These are phyloP conservation scores for Cyanistes caeruleus DNA, from an alignment of 2,113 vertebrate species.

Conservation along the genomic window DNA sequence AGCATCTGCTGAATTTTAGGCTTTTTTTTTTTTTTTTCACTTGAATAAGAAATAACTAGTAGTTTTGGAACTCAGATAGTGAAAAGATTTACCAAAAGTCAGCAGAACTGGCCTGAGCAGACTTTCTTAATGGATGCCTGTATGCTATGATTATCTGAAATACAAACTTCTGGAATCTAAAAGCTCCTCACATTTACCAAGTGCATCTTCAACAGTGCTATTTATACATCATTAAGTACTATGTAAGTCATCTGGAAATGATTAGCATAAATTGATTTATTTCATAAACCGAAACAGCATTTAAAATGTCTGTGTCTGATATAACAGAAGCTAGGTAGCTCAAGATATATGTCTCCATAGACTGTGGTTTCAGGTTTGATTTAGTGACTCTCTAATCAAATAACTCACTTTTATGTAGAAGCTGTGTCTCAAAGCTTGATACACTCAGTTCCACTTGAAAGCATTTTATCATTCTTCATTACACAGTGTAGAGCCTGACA, in stretches of 20 bases:
- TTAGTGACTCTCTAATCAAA: not conserved
- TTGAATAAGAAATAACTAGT: not conserved
- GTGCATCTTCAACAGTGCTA: not conserved
- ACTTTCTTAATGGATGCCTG: not conserved
- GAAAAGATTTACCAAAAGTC: not conserved
- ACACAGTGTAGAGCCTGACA: not conserved
- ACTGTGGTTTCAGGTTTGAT: not conserved
- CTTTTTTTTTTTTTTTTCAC: not conserved
- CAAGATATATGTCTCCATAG: not conserved
- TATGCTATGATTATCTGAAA: not conserved
- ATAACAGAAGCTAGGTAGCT: not conserved
- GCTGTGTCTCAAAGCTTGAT: not conserved
- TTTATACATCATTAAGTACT: not conserved
- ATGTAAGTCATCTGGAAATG: not conserved
- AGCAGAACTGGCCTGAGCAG: fast-evolving
- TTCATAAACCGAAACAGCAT: not conserved
- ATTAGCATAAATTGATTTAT: not conserved
- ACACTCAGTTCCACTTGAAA: not conserved
- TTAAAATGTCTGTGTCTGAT: not conserved
- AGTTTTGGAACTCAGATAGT: not conserved
- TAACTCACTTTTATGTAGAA: not conserved
- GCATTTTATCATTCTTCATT: not conserved
- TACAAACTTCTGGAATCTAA: not conserved
- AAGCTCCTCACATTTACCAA: not conserved
- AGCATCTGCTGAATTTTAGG: not conserved